Base-by-base conservation (phyloP, 2,797 vertebrate species). In the Semotilus atromaculatus region DNA sequence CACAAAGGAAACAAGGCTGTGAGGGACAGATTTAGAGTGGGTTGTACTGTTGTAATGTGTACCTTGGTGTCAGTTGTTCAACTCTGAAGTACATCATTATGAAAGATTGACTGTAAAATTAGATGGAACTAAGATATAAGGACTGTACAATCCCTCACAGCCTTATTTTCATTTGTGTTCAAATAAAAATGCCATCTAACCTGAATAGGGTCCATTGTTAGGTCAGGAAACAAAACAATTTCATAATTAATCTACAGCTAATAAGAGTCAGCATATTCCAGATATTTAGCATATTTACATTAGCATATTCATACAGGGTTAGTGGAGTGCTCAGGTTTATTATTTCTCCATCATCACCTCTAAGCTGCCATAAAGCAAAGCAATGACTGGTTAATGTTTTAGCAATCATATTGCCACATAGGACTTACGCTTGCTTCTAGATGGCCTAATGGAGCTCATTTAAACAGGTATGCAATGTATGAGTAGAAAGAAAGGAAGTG, bases 241-340 rank as follows among this genome's bases (percentile, higher is more conserved):
- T 75, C 31, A 74, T 87, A 83, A 87, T 73, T 84, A 86, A 86
- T 71, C 16, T 62, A 38, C 55, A 23, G 68, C n/a, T 62, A 34
- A 34, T 86, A 58, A 55, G 70, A 75, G 82, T 88, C 89, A 85
- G 84, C 76, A 58, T 87, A 81, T 77, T 74, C 58, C 67, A 71
- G 84, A 87, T 88, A 85, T 88, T 81, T 88, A 81, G 86, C 86
- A 85, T 81, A 73, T 45, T 77, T 68, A 86, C 84, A 88, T 89
- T 85, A 89, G 86, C 82, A 71, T 85, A 82, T 85, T 85, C 85
- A 86, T 81, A 34, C 77, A 64, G 80, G 48, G 48, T 80, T 87
- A 82, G 87, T 74, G 83, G 86, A 83, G 86, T 83, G 84, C 73
- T 36, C 62, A 34, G 77, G 76, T 86, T 88, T 86, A 87, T 88